Evolutionary conservation across 1,140 invertebrate genomes (phyloP), one percentile per base, ranked within the genome.

Genomic region (Ceratina australensis): DNA sequence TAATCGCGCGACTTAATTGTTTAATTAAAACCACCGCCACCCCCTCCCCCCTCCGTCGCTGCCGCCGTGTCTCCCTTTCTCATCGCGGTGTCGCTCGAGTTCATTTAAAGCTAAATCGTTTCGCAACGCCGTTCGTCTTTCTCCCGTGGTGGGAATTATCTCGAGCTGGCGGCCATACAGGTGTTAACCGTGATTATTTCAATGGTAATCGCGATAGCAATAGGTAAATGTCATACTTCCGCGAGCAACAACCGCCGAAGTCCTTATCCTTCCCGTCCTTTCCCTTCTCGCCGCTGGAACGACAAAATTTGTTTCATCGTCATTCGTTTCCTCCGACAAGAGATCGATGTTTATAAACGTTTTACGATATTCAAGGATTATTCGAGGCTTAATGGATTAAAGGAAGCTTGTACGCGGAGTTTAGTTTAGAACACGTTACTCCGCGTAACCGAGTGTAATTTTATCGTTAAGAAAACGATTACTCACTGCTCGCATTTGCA

Each of bases 401-500:
- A 13, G 13, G 18, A 59, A 54, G 16, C 66, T 49, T 22, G 33
- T 10, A 10, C 10, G 33, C 5, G 10, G 33, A 42, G n/a, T 42
- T 42, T 42, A 0, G 33, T 0, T 33, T 33, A 7, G 33, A 0
- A 42, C 33, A 42, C 5, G 33, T 42, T 42, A 42, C 0, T 42
- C 10, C 10, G 33, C 33, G 10, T 42, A 42, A 42, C 7, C 7
- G 10, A 10, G 7, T 10, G 33, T 10, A 10, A 10, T 42, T 10
- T 42, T 8, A 42, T 42, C 2, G 10, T 42, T 42, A 42, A 42
- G 33, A 42, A 42, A 42, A 42, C 33, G 33, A 42, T 42, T 22
- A 82, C 87, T 85, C 59, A 89, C 87, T 84, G 80, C 2, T 85
- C 81, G 59, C 87, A 89, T 79, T 83, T 82, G 68, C 87, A 89